Base-by-base conservation (phyloP, 1,140 invertebrate genomes). In the Glomeris maerens region DNA sequence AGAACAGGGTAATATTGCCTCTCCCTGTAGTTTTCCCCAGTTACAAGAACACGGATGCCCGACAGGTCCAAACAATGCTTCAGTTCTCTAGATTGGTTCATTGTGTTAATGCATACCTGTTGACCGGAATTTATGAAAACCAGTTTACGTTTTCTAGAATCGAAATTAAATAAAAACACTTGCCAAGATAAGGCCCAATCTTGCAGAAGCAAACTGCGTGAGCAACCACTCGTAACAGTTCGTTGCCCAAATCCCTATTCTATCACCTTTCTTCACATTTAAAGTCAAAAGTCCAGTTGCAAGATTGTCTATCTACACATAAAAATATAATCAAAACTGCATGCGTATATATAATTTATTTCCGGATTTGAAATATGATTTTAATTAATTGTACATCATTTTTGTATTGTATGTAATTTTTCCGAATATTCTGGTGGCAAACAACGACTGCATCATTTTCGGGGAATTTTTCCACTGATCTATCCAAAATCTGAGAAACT, bases 211-310 rank as follows among this genome's bases (percentile, higher is more conserved):
- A 54, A 87, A 71, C 57, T 82, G 74, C 0, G 78, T 71, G 0
- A 93, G 59, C 2, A 84, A 71, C 90, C 91, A 98, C 59, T 86
- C 79, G 3, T 78, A 61, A 23, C 74, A 72, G 66, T 96, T 98
- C 0, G 90, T 88, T 0, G 80, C 78, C 84, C 86, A 95, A 13
- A 97, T 71, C 0, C 83, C 92, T 2, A 98, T 57, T 4, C 83
- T 65, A 60, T 97, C 92, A 0, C 88, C 89, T 45, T 69, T 74
- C 52, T 79, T 61, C 10, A 96, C 62, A 0, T 90, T 90, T 13
- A 92, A 60, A 22, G 75, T 74, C 38, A 78, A 62, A 0, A 97
- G 69, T 1, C 85, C 84, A 14, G 81, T 81, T 2, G 88, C 90
- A 1, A 96, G 60, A 26, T 75, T 73, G 59, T 95, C 81, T 0